These are phyloP conservation scores for Chrysochloris asiatica DNA, from an alignment of 2,113 vertebrate species.

Conservation along the genomic window DNA sequence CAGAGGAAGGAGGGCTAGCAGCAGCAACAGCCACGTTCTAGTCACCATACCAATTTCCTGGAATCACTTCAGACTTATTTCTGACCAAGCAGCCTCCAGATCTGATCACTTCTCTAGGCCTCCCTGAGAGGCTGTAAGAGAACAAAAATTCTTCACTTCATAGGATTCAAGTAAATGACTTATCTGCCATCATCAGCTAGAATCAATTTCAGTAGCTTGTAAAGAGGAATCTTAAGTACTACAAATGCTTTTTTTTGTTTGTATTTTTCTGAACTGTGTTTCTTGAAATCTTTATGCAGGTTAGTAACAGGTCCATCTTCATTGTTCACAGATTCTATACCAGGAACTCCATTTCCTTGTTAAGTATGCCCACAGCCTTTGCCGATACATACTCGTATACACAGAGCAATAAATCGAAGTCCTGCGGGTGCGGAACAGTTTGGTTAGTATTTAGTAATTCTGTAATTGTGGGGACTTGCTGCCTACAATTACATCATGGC, in stretches of 20 bases:
- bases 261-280: background rate
- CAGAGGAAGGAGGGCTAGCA: background rate
- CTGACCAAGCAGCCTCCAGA: background rate
- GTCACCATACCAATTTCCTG: accelerated
- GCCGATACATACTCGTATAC: background rate
- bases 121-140: background rate
- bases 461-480: background rate
- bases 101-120: background rate
- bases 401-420: background rate
- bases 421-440: background rate
- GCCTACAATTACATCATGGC: no score
- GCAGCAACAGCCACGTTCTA: accelerated
- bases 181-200: background rate
- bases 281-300: background rate
- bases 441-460: background rate
- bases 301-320: background rate
- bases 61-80: background rate
- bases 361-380: background rate
- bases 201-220: background rate
- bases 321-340: background rate
- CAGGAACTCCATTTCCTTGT: background rate
- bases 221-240: background rate
- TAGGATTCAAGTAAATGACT: background rate
- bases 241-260: background rate
- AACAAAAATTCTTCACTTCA: background rate